These are phyloP conservation scores for Tonatia bakeri DNA, from an alignment of 2,113 vertebrate species.

Conservation along the genomic window DNA sequence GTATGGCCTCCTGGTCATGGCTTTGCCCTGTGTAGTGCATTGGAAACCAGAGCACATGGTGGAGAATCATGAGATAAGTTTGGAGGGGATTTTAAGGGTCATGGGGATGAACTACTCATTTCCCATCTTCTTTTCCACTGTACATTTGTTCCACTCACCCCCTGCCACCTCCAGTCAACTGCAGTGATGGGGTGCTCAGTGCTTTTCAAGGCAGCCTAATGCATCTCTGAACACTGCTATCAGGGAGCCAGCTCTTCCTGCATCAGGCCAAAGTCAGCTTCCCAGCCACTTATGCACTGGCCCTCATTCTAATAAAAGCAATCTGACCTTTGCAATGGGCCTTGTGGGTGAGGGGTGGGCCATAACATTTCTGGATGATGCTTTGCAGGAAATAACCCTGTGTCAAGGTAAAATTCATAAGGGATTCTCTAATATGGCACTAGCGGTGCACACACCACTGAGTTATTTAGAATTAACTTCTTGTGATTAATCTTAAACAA, in stretches of 20 bases:
- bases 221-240: background rate
- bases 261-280: background rate
- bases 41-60: background rate
- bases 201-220: background rate
- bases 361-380: background rate
- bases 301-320: background rate
- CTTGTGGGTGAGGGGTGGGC: background rate
- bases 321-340: background rate
- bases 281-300: background rate
- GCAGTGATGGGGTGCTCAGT: background rate
- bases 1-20: background rate
- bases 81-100: background rate
- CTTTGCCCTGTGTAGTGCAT: background rate
- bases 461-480: constrained; percentile 52
- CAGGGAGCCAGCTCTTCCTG: background rate
- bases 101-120: background rate
- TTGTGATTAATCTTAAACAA: constrained; percentile 44
- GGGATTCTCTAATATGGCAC: background rate
- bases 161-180: background rate
- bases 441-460: background rate
- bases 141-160: background rate
- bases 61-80: background rate
- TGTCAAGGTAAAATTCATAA: background rate
- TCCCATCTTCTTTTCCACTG: background rate
- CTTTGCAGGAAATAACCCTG: constrained; percentile 6